Conservation (phyloP, 2,113 vertebrate genomes). For the Rattus rattus region DNA sequence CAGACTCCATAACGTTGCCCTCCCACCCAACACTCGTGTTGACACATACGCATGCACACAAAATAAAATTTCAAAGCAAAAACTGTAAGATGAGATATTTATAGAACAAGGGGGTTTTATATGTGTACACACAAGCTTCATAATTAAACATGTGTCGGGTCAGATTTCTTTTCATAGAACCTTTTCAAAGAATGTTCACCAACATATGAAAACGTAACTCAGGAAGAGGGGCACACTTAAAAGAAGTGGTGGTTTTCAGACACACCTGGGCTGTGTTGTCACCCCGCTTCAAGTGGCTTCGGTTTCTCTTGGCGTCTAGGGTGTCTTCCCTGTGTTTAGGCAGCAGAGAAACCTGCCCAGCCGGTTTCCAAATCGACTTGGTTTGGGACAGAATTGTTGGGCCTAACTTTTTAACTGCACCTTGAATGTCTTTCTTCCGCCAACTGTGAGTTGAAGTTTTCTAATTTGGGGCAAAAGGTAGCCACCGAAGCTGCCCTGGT, state of each 20-base stretch:
- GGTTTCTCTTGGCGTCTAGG: neutral
- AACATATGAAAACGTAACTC: neutral
- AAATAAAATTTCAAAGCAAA: neutral
- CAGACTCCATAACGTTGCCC: neutral
- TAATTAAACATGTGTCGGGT: neutral
- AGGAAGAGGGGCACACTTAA: neutral
- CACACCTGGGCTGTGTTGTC: neutral
- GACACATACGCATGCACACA: neutral
- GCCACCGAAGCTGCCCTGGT: neutral
- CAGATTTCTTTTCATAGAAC: neutral
- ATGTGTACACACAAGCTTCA: neutral
- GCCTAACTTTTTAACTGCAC: constrained; percentile 11
- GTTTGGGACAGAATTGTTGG: neutral
- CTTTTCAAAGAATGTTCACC: neutral
- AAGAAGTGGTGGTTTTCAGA: neutral
- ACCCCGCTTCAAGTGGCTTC: neutral
- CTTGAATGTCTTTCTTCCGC: constrained; percentile 11
- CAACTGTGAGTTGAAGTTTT: constrained; percentile 3
- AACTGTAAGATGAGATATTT: neutral
- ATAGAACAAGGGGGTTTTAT: neutral
- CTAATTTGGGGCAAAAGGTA: constrained; percentile 20
- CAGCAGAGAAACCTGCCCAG: constrained; percentile 1
- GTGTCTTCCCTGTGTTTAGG: neutral
- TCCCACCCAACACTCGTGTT: too few species aligned
- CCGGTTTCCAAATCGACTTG: constrained; percentile 13